Conservation (phyloP, 2,888 invertebrate species). For the Thysanoteuthis rhombus region DNA sequence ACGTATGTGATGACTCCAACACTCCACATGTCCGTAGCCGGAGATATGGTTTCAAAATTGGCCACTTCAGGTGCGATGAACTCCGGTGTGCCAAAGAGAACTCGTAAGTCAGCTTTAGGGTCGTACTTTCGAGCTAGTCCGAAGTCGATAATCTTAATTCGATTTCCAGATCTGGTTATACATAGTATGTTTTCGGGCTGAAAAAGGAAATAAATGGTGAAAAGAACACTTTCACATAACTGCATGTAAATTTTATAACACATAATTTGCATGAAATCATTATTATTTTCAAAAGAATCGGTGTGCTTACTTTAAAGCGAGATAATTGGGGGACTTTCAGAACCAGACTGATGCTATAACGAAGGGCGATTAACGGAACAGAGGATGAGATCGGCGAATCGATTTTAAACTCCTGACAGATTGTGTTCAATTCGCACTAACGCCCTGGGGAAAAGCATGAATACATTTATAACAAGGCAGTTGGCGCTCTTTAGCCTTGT, state of each 20-base stretch:
- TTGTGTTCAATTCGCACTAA: no score
- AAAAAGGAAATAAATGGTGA: slow-evolving; percentile 41
- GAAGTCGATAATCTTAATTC: slow-evolving; percentile 98
- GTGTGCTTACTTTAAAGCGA: not conserved
- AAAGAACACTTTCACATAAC: not conserved
- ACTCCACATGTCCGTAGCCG: slow-evolving; percentile 98
- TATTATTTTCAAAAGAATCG: no score
- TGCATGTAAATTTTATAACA: not conserved
- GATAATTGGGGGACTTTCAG: not conserved
- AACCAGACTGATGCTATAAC: no score
- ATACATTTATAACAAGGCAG: no score
- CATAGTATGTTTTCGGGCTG: slow-evolving; percentile 99
- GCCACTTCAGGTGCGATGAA: slow-evolving; percentile 99
- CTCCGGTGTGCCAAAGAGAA: slow-evolving; percentile 97
- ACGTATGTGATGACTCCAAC: slow-evolving; percentile 98
- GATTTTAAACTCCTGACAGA: no score
- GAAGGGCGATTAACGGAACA: no score
- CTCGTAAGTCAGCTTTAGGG: slow-evolving; percentile 85
- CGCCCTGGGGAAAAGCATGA: no score
- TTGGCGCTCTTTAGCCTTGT: no score
- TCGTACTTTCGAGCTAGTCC: slow-evolving; percentile 93
- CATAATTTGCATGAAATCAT: not conserved
- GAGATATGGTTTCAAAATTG: slow-evolving; percentile 96
- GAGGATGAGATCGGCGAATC: no score
- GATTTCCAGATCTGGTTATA: slow-evolving; percentile 93